Evolutionary conservation across 2,888 invertebrate species (phyloP), one percentile per base, ranked within the genome.

Genomic region (Unio pictorum): DNA sequence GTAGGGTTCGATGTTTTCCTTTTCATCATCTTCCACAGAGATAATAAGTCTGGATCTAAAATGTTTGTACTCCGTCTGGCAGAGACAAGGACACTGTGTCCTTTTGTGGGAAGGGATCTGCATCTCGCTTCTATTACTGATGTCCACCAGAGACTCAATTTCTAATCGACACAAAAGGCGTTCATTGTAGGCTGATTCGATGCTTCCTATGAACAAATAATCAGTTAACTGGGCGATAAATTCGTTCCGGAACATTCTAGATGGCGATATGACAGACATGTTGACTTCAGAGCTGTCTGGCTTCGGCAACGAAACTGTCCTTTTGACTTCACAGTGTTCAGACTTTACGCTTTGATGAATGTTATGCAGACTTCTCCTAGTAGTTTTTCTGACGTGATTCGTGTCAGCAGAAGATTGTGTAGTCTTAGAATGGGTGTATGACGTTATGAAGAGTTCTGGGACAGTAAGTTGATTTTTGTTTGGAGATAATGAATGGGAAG

Each of bases 21-120:
- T 72, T 89, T 93, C 83, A 91, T 92, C 75, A 89, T 91, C 88
- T 92, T 93, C 85, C 92, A 93, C 93, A 91, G 93, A 78, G 91
- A 93, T 93, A 73, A 81, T 84, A 15, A 94, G 91, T 84, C 94
- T 94, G 1, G 87, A 86, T 23, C 86, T 71, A 59, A 85, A 82
- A 73, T 88, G 88, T 55, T 75, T 76, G 15, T 72, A 78, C 18
- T 81, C 81, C 17, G 75, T 75, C 58, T 73, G 75, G 74, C 88
- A 88, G 23, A 83, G 75, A 64, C 88, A 88, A 0, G 87, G 86
- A 64, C 84, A 85, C 18, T 76, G 79, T 5, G 77, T 74, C 68
- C 82, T 84, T 56, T 81, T 79, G 18, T 77, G 67, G 0, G 84
- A 73, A 11, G 77, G 81, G 18, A 84, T 78, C 60, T 84, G 78